A percentile compares a stretch with the other conserved stretches of the same genome.
Evolutionary conservation across 2,888 invertebrate genomes (phyloP).

Genomic region (Mantis religiosa): DNA sequence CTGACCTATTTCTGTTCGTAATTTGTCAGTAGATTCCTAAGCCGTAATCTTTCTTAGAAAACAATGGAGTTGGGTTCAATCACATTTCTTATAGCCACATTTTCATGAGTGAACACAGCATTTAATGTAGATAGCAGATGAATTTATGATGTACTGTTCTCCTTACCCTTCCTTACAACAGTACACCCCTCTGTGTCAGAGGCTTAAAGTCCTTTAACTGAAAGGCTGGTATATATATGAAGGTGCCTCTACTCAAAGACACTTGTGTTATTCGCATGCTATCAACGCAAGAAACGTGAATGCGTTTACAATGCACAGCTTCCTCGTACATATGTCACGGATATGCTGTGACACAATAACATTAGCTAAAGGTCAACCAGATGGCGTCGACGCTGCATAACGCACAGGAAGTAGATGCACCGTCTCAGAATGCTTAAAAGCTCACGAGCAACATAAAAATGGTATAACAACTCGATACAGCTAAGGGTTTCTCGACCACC

Average conservation of each 20-base stretch:
- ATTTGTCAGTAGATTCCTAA: too few species aligned
- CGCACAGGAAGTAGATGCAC: background rate
- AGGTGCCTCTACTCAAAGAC: background rate
- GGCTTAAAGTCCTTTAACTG: too few species aligned
- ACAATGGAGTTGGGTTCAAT: too few species aligned
- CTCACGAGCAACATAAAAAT: background rate
- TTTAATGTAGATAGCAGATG: too few species aligned
- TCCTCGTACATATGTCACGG: background rate
- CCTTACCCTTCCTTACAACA: too few species aligned
- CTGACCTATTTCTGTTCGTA: background rate
- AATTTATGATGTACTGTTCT: too few species aligned
- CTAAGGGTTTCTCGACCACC: too few species aligned
- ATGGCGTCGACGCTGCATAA: background rate
- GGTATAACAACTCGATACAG: too few species aligned
- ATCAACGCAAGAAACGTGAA: background rate
- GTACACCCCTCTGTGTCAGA: too few species aligned
- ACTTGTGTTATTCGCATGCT: background rate
- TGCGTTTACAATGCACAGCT: background rate
- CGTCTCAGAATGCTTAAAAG: background rate
- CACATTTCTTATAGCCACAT: too few species aligned
- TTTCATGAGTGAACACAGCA: too few species aligned
- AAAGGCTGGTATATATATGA: background rate
- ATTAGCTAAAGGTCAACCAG: background rate
- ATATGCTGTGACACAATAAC: background rate
- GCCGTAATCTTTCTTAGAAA: too few species aligned